A percentile compares a stretch with the other conserved stretches of the same genome.
These are phyloP conservation scores for Dipus sagitta DNA, from an alignment of 2,797 vertebrate genomes.

Conservation along the genomic window DNA sequence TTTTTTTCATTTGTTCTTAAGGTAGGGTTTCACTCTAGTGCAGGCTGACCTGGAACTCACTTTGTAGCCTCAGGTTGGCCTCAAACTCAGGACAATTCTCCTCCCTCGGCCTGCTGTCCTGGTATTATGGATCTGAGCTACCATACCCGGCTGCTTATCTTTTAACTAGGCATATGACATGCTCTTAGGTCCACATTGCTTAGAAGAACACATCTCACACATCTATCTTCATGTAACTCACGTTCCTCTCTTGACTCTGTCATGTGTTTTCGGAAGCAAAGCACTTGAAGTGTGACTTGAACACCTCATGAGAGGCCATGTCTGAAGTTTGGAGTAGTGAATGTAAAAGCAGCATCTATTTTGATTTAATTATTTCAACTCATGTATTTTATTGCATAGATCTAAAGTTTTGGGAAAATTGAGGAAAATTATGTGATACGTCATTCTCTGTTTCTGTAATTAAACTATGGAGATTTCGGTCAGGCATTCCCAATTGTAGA, in stretches of 20 bases:
- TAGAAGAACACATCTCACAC: neutral
- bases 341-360: constrained; percentile 3
- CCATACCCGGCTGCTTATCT: neutral
- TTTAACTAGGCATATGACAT: neutral
- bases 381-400: neutral
- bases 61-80: too few species aligned
- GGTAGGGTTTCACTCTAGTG: too few species aligned
- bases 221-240: constrained; percentile 1
- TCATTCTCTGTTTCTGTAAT: constrained; percentile 31
- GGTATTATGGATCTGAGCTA: too few species aligned
- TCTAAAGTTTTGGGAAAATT: constrained; percentile 17
- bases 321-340: neutral
- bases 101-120: too few species aligned
- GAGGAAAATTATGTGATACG: neutral
- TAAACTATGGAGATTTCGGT: constrained; percentile 29
- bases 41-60: too few species aligned
- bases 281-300: neutral
- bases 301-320: constrained; percentile 1
- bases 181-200: neutral
- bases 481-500: constrained; percentile 12
- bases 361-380: constrained; percentile 40
- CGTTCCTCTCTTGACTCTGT: constrained; percentile 32
- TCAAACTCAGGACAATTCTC: too few species aligned
- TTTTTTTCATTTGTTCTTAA: too few species aligned
- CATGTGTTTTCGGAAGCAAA: constrained; percentile 36